Conservation (phyloP, 2,888 invertebrate genomes). For the Heliconius ethilla region DNA sequence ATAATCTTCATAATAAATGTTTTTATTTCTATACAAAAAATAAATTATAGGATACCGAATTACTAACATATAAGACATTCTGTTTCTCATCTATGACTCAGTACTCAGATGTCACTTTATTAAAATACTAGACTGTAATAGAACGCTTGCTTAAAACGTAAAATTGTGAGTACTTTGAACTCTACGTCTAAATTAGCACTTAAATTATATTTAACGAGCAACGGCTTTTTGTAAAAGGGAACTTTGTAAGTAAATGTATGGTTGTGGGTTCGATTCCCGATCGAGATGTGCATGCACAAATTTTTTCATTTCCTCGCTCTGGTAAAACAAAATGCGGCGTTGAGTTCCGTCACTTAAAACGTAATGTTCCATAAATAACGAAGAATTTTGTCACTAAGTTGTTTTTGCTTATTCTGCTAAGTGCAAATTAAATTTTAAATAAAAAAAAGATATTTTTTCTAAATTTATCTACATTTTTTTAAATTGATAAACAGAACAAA, state of each 20-base stretch:
- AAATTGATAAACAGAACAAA: too few relatives aligned
- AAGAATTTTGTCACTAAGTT: too few relatives aligned
- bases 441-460: too few relatives aligned
- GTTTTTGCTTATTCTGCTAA: too few relatives aligned
- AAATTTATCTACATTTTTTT: too few relatives aligned
- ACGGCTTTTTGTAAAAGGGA: neutral
- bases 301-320: neutral
- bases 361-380: too few relatives aligned
- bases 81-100: conserved; percentile 20
- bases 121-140: conserved; percentile 36
- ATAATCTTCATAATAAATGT: too few relatives aligned
- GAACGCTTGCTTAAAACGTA: conserved; percentile 13
- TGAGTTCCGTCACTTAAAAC: neutral
- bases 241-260: neutral
- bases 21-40: too few relatives aligned
- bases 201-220: neutral
- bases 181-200: conserved; percentile 7
- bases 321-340: neutral
- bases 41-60: neutral
- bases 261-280: neutral
- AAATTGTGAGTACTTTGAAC: conserved; percentile 22
- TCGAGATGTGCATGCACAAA: too few relatives aligned
- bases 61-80: neutral
- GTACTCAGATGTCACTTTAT: conserved; percentile 28
- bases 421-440: too few relatives aligned